Base-by-base conservation (phyloP, 2,113 vertebrate species). In the Ochotona princeps region DNA sequence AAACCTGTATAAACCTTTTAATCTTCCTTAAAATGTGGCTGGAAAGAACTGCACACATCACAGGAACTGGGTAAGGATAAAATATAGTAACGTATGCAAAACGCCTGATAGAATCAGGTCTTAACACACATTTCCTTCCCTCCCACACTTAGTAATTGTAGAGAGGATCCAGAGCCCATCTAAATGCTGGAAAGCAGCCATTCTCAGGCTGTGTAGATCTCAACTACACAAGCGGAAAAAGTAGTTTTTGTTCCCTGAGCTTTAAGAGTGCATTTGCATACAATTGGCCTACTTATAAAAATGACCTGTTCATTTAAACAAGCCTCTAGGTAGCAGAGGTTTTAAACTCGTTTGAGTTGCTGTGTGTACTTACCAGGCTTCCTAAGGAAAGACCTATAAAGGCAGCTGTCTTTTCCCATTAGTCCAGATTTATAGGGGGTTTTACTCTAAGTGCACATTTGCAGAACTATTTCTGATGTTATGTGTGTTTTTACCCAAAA, bases 261-360 rank as follows among this genome's bases (percentile, higher is more conserved):
- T 74, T 67, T 75, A 75, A 86, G 73, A n/a, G 28, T 79, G 47
- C 3, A 32, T 95, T 92, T 92, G 61, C 61, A 61, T 86, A 91
- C 80, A 94, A 5, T 28, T 72, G 75, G 21, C 9, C 70, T 88
- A 26, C 79, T 70, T 82, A 14, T 74, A 49, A 83, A 94, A 94
- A 89, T 25, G 51, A 83, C 30, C 32, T 35, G 21, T 51, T 90
- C 49, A 20, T 95, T 76, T 78, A 93, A 91, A 66, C 78, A 38
- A 30, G 30, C 18, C 12, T 92, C 67, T 82, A 76, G 44, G 30
- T 87, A 89, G 54, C 21, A 25, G 70, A 30, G 54, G 75, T 81
- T 82, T 70, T 75, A 75, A 91, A 81, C 47, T 73, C 79, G 70
- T 92, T 75, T 89, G 81, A 84, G 69, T 78, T 47, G 47, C 73